Evolutionary conservation across 2,113 vertebrate species (phyloP), one percentile per base, ranked within the genome.

Genomic region (Apeltes quadracus): DNA sequence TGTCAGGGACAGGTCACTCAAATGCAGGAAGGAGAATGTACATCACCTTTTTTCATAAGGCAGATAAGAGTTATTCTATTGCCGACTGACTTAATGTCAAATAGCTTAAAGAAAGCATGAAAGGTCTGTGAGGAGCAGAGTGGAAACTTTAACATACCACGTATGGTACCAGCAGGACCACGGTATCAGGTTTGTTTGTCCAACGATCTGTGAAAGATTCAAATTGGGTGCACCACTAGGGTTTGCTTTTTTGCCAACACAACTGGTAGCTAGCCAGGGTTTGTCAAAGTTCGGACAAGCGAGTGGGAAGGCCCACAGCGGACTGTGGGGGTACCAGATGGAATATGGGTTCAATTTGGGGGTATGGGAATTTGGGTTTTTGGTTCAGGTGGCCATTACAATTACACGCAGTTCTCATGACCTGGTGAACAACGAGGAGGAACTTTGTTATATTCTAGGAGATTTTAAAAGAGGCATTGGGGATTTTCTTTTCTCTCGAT

Each of bases 1-100:
- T 25, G 48, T 69, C 74, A 50, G 48, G 64, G 68, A 78, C 58
- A 53, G 80, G 70, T 76, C 61, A 29, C 51, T 61, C 61, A 69
- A 75, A 76, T 27, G 29, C 34, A 58, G 39, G 46, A 51, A 57
- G 22, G 18, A 48, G 51, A 75, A 73, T 53, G 22, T 39, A 22
- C 3, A 5, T 29, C n/a, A 5, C 8, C 22, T 69, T 74, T 62
- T 12, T 72, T 69, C 20, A n/a, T 3, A 63, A 13, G 14, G 41
- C 36, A 65, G 69, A 61, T 75, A 55, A 64, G 25, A 4, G 0
- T 14, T 55, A 41, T 36, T 22, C 76, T 13, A 1, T n/a, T 55
- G 36, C n/a, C 76, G 7, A 3, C 23, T 59, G 36, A 57, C 61
- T 64, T 57, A 56, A 55, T 61, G 23, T 64, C 44, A 46, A 48